Base-by-base conservation (phyloP, 2,888 invertebrate genomes). In the Creontiades dilutus region DNA sequence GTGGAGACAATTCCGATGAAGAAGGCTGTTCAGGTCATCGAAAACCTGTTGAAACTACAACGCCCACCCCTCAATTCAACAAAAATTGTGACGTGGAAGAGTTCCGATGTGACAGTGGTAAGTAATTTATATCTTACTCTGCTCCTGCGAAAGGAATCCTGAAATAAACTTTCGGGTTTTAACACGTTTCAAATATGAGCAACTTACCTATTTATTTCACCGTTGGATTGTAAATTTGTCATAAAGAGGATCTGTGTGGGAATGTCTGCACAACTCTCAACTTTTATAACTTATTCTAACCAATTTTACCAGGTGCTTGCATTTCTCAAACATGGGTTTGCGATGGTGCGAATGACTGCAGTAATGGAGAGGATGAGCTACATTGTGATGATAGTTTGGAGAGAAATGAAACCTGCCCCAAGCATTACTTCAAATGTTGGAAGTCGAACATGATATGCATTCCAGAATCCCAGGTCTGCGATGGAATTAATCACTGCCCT, bases 1-100 rank as follows among this genome's bases (percentile, higher is more conserved):
- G 97, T 92, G 96, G 95, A 0, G 97, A 97, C 92, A 94, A 94
- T 81, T 96, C 96, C 0, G 97, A 97, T 92, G 97, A 97, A 92
- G 91, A 95, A 0, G 96, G 96, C 0, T 96, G 92, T 82, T 16
- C 78, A 37, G 80, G 90, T 37, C 55, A 47, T 91, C 28, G 0
- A 14, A 37, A 52, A 89, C 89, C 89, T 28, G 57, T 89, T 16
- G 87, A 90, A 9, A 91, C 91, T 14, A 93, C 14, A 90, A 92
- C 86, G 87, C 92, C 91, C 92, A 93, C 7, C 92, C 93, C 86
- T 91, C 92, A 27, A 11, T 19, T 23, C 0, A 52, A 78, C 0
- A 23, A 48, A 2, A 23, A 27, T 75, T 90, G 91, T 28, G 55
- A 76, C 23, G n/a, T n/a, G 14, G 86, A 91, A 28, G 89, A 91